Percentiles rank a stretch among this genome's conserved stretches.
Evolutionary conservation across 1,140 invertebrate genomes (phyloP).

Genomic region (Sinella curviseta): DNA sequence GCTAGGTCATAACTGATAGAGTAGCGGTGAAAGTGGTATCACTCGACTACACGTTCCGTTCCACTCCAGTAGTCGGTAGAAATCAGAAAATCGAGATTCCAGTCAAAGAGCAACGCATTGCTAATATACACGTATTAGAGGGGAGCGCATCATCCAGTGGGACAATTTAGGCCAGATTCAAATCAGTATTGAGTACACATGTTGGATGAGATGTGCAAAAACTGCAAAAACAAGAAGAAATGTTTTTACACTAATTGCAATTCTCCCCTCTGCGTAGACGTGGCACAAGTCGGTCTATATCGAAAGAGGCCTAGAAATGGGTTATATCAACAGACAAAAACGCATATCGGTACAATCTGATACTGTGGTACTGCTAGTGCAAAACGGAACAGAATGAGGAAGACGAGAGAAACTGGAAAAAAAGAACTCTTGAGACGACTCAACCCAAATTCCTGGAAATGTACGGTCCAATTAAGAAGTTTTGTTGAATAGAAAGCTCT

Average conservation of each 20-base stretch:
- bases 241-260: neutral
- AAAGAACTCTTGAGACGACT: neutral
- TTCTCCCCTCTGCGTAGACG: neutral
- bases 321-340: too few species aligned
- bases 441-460: neutral
- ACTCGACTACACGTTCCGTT: neutral
- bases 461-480: slow-evolving; percentile 12
- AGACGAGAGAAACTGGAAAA: too few species aligned
- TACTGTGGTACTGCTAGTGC: too few species aligned
- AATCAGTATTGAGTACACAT: neutral
- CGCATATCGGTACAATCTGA: too few species aligned
- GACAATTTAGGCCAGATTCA: neutral
- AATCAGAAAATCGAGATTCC: neutral
- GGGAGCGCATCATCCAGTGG: too few species aligned
- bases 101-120: neutral
- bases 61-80: neutral
- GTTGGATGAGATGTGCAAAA: neutral
- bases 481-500: slow-evolving; percentile 1
- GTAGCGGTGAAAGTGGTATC: too few species aligned
- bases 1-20: too few species aligned
- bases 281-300: too few species aligned
- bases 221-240: neutral
- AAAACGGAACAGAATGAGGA: too few species aligned
- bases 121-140: neutral
- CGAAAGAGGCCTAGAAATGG: too few species aligned